A percentile compares a stretch with the other conserved stretches of the same genome.
Conservation (phyloP, 1,140 invertebrate genomes). For the Sesamia nonagrioides region DNA sequence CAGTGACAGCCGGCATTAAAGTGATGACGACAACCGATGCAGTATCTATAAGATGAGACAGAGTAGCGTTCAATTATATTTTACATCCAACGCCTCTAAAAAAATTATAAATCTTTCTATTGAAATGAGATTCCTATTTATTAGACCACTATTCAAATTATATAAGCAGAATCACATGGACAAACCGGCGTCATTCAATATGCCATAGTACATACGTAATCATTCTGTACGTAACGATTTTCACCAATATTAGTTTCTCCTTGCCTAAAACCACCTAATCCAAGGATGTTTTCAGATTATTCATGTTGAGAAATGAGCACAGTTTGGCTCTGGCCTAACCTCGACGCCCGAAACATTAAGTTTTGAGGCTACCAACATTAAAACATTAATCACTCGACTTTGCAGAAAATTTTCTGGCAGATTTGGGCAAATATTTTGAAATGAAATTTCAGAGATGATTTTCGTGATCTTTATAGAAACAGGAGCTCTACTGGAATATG, state of each 20-base stretch:
- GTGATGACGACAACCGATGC: too few species aligned
- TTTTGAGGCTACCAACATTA: constrained; percentile 10
- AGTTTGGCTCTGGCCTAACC: constrained; percentile 6
- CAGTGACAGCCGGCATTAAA: too few species aligned
- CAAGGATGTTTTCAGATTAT: constrained; percentile 6
- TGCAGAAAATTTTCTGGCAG: neutral
- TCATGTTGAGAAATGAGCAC: constrained; percentile 12
- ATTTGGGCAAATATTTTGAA: neutral
- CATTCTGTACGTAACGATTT: neutral
- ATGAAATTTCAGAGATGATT: neutral
- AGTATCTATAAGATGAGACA: too few species aligned
- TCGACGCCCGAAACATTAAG: neutral
- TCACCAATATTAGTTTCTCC: constrained; percentile 4
- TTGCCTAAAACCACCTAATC: neutral
- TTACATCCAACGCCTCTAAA: neutral
- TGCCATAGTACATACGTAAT: neutral
- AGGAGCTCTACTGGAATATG: too few species aligned
- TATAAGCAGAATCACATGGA: neutral
- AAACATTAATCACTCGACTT: constrained; percentile 3
- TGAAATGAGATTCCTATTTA: neutral
- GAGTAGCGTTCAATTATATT: neutral
- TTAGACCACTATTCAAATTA: neutral
- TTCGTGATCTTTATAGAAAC: too few species aligned
- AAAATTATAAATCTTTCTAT: constrained; percentile 8
- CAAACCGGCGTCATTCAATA: neutral